These are phyloP conservation scores for Agapornis canus DNA, from an alignment of 2,797 vertebrate genomes.

Conservation along the genomic window DNA sequence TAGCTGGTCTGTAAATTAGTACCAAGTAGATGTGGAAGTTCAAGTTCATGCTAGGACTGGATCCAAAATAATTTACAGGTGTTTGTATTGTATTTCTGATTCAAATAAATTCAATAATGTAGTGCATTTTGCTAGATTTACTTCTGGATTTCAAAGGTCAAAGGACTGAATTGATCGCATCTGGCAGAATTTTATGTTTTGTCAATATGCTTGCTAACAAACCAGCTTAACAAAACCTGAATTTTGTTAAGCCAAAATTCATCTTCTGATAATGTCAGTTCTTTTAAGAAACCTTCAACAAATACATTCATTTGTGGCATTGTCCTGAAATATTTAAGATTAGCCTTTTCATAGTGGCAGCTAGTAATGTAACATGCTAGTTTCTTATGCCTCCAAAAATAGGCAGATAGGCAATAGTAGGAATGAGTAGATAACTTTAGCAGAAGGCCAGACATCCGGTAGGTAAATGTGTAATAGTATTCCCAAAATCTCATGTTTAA, in stretches of 20 bases:
- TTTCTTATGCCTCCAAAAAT: background rate
- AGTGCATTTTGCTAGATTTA: background rate
- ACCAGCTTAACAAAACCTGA: background rate
- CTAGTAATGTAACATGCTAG: background rate
- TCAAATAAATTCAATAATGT: background rate
- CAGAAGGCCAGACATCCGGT: background rate
- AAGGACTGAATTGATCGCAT: background rate
- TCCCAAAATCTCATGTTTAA: background rate
- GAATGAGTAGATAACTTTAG: background rate
- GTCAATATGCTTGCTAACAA: background rate
- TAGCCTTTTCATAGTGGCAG: background rate
- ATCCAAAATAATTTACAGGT: background rate
- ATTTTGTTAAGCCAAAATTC: background rate
- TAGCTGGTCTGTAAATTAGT: background rate
- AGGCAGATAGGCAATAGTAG: background rate
- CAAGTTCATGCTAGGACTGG: background rate
- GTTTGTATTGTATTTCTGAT: background rate
- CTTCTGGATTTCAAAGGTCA: background rate
- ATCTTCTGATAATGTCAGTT: background rate
- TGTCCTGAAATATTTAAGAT: background rate
- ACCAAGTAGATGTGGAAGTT: background rate
- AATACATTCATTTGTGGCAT: background rate
- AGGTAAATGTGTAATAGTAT: background rate
- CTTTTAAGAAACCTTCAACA: background rate
- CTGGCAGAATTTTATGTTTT: background rate